Evolutionary conservation across 2,888 invertebrate species (phyloP), one percentile per base, ranked within the genome.

Genomic region (Ormyrus pomaceus): DNA sequence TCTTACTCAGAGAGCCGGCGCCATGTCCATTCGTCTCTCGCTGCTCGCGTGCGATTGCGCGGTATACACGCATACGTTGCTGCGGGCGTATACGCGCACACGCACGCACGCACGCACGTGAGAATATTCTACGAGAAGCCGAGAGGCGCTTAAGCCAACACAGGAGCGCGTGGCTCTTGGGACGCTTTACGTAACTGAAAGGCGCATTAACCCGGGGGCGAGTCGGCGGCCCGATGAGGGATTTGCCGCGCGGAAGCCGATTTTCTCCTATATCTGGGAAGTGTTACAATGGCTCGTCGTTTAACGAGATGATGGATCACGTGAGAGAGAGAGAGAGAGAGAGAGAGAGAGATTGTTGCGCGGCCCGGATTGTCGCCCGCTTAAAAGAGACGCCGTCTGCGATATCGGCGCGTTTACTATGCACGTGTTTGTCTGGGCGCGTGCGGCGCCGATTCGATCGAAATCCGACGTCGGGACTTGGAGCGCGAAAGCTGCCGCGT

Each of bases 301-400:
- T 72, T 76, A 76, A 76, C 61, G 55, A 71, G 72, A 76, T 76
- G 80, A 76, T 76, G 71, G 76, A 80, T 72, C 50, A 50, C 34
- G 7, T 2, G 19, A 19, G 19, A 19, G 19, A 19, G 19, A 53
- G 61, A 68, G 13, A 55, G 34, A 19, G 10, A n/a, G 19, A 19
- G 19, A 19, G 19, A 19, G 19, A 53, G 61, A 68, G 13, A 55
- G 34, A 34, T 13, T 13, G 13, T 13, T 13, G 13, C 13, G 13
- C 13, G 13, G 13, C 13, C 0, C 13, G 13, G 9, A 19, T 19
- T 19, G 19, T 19, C 1, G 19, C 19, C 19, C 19, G 19, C 19
- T 19, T 19, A 19, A 19, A 19, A 19, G 19, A 19, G 19, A 19
- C 1, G 19, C 19, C 19, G 19, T 19, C 19, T 19, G 19, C 19